Evolutionary conservation across 23 tunicate genomes (phyloP), one percentile per base, ranked within the genome.

Genomic region (Botrylloides violaceus): DNA sequence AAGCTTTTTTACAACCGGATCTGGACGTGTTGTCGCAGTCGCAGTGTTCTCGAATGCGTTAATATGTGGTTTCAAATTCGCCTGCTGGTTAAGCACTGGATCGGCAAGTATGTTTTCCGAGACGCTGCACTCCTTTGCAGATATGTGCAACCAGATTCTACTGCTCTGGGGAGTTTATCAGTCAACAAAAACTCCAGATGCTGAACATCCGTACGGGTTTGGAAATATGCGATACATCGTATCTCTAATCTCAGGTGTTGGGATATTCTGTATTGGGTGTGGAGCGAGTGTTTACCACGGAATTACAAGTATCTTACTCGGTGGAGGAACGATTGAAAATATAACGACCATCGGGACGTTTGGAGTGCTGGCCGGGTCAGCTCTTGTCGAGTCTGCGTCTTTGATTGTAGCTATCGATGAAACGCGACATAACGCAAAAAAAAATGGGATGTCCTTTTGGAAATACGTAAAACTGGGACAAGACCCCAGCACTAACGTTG

Each of bases 61-160:
- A 1, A 83, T 90, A 32, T 84, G 90, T 43, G 19, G 68, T 4
- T 78, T 75, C 50, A 90, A 90, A 36, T 78, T 83, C 32, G 73
- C 75, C 59, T 83, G 97, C 58, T 90, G 87, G 70, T 35, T 84
- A 28, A 6, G 68, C 58, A 79, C 98, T 29, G 80, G 98, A 34
- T 85, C 93, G 6, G 92, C 93, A 2, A 80, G 92, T 61, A 92
- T 92, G 98, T 92, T 92, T 39, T 80, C 98, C 2, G 98, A 92
- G 61, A 81, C 80, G 30, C 65, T 92, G 15, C 98, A 92, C 64
- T 92, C 98, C 29, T 70, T 92, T 2, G 98, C 92, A 23, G 98
- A 92, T 33, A 86, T 84, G 26, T 64, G 80, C 77, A 92, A 92
- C 60, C 92, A 84, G 73, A 78, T 92, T 43, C 63, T 92, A 29